phyloP scores from a whole-genome alignment of 2,113 vertebrate genomes.

The Rhadina sibilatrix region DNA sequence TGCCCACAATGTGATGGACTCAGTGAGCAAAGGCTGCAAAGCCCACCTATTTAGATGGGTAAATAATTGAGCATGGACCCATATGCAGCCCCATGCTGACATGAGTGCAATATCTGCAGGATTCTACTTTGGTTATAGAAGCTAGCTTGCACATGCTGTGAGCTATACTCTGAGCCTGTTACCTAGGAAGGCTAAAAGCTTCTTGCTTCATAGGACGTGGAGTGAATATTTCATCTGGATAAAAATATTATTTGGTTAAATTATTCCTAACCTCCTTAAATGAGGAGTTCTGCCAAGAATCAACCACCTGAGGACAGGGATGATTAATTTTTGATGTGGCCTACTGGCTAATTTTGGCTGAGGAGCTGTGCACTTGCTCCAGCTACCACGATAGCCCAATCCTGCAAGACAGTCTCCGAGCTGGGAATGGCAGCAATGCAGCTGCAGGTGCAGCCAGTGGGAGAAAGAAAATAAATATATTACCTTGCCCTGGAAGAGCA shows the following conservation, averaged over 20 bases:
- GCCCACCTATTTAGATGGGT: neutral
- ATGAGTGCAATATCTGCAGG: neutral
- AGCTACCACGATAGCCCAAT: neutral
- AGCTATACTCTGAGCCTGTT: neutral
- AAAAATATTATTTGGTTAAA: neutral
- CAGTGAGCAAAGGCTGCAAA: neutral
- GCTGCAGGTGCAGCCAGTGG: neutral
- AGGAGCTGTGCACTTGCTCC: neutral
- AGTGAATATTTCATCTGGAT: neutral
- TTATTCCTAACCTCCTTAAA: neutral
- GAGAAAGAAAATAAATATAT: neutral
- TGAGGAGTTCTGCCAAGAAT: neutral
- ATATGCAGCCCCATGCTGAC: neutral
- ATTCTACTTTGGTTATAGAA: neutral
- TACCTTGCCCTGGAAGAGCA: neutral
- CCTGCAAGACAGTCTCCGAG: neutral
- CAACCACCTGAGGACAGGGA: neutral
- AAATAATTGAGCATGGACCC: neutral
- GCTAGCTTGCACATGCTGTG: fast-evolving
- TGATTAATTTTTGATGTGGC: neutral
- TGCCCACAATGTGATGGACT: neutral
- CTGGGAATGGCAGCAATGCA: neutral
- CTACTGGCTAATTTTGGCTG: neutral
- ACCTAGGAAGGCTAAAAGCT: neutral
- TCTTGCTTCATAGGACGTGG: neutral